A percentile compares a stretch with the other conserved stretches of the same genome.
Conservation (phyloP, 2,113 vertebrate genomes). For the Diadophis punctatus region DNA sequence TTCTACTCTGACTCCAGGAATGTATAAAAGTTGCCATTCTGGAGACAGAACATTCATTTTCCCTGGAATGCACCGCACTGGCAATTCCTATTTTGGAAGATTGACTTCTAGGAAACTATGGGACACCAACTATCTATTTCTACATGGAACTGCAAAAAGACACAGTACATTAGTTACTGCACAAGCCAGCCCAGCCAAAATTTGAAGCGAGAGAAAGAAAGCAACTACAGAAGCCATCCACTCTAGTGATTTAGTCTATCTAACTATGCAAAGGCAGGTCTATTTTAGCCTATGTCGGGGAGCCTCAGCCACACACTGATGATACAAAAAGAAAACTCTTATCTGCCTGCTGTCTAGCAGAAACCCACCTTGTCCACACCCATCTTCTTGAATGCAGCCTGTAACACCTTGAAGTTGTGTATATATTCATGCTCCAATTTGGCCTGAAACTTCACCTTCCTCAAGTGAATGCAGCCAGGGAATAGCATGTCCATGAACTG, state of each 20-base stretch:
- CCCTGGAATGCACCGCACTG: background rate
- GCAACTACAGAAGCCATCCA: background rate
- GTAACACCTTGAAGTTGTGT: constrained; percentile 98
- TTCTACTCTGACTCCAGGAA: background rate
- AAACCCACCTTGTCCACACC: constrained; percentile 90
- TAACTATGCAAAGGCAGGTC: background rate
- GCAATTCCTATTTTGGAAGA: background rate
- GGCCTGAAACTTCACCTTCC: constrained; percentile 98
- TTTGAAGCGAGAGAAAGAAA: background rate
- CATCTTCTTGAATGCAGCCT: constrained; percentile 97
- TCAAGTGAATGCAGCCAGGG: constrained; percentile 89
- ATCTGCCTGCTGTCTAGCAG: background rate
- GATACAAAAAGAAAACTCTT: constrained; percentile 5
- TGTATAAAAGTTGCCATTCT: background rate
- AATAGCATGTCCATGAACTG: constrained; percentile 99
- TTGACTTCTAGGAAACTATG: background rate
- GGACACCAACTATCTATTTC: background rate
- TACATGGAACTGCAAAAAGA: background rate
- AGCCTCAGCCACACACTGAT: background rate
- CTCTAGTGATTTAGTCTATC: background rate
- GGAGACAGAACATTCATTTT: background rate
- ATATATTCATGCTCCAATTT: constrained; percentile 96
- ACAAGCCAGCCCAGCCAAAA: background rate
- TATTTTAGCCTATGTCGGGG: background rate
- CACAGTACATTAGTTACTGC: background rate